Percentiles rank a stretch among this genome's conserved stretches.
Conservation (phyloP, 2,113 vertebrate species). For the Serranochromis macrocephalus region DNA sequence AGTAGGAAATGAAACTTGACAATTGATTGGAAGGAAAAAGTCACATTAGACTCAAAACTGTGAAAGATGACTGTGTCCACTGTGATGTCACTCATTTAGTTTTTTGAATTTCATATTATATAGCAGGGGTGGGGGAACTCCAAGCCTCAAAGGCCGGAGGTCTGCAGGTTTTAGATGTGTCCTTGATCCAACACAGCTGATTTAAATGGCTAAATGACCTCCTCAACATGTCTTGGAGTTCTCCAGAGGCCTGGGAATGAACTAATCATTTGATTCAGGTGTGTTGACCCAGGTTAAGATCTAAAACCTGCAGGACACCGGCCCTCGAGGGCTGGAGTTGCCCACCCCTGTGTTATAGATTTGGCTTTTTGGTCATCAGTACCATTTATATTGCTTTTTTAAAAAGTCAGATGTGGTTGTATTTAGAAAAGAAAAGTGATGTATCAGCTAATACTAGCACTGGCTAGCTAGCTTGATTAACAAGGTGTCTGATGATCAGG, state of each 20-base stretch:
- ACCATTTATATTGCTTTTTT: background rate
- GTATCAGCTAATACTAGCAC: background rate
- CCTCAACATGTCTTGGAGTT: background rate
- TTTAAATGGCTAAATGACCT: background rate
- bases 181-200: background rate
- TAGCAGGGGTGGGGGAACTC: background rate
- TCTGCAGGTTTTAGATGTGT: background rate
- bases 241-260: rapidly evolving
- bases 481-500: background rate
- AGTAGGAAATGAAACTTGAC: background rate
- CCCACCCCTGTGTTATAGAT: background rate
- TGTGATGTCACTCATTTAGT: background rate
- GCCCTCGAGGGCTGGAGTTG: background rate
- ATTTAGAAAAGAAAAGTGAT: background rate
- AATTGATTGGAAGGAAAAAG: background rate
- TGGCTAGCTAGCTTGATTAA: background rate
- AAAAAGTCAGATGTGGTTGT: background rate
- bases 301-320: background rate
- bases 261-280: background rate
- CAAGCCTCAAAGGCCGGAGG: rapidly evolving
- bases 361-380: background rate
- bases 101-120: background rate
- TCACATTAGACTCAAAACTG: background rate
- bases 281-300: background rate
- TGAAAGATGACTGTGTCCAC: background rate